Conservation (phyloP, 2,113 vertebrate genomes). For the Gallinago paraguaiae region DNA sequence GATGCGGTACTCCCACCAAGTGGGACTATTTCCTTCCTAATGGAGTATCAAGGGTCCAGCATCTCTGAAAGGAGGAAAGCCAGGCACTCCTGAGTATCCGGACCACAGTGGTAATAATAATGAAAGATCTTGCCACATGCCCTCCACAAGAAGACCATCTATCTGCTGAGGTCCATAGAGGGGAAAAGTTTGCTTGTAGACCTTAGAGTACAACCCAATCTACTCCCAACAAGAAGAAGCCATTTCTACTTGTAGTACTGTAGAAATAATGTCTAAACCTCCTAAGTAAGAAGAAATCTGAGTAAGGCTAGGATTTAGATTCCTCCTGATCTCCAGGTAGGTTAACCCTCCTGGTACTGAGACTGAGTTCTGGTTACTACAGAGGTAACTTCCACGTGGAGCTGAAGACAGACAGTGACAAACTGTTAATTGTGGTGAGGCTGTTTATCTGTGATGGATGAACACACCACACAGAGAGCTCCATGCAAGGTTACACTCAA, state of each 20-base stretch:
- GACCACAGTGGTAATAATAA: not conserved
- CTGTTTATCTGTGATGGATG: constrained; percentile 15
- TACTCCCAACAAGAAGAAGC: not conserved
- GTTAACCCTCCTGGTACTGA: not conserved
- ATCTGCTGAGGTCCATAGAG: not conserved
- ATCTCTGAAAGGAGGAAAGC: not conserved
- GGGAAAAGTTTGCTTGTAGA: not conserved
- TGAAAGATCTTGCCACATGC: not conserved
- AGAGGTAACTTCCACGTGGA: not conserved
- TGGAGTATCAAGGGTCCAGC: not conserved
- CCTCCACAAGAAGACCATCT: not conserved
- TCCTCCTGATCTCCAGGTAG: not conserved
- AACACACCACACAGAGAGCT: not conserved
- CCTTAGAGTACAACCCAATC: not conserved
- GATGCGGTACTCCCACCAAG: not conserved
- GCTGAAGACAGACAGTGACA: not conserved
- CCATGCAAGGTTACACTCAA: constrained; percentile 17
- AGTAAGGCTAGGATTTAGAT: not conserved
- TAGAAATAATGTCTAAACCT: not conserved
- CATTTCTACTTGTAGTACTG: not conserved
- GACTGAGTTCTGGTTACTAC: not conserved
- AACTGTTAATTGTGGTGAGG: constrained; percentile 24
- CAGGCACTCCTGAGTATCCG: not conserved
- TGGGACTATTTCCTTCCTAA: not conserved
- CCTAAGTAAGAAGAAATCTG: not conserved